Conservation (phyloP, 2,888 invertebrate genomes). For the Rotaria sp. region DNA sequence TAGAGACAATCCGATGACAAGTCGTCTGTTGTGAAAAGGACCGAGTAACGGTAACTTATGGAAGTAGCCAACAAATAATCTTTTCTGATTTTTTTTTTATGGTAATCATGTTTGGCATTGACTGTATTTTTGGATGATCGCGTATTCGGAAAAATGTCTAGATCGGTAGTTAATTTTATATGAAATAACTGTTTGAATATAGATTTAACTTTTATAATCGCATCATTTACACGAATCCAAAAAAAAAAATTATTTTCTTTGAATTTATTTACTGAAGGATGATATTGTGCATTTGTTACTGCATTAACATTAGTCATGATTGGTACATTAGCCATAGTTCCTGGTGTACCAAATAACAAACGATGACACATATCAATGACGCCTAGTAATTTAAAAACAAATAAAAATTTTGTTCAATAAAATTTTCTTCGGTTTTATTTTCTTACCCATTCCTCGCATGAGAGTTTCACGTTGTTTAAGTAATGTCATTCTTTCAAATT, state of each 20-base stretch:
- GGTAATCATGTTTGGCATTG: too few species aligned
- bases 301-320: not conserved
- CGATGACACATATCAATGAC: conserved; percentile 31
- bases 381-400: conserved; percentile 41
- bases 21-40: too few species aligned
- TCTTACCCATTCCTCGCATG: conserved; percentile 49
- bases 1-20: too few species aligned
- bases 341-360: conserved; percentile 35
- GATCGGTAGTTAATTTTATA: too few species aligned
- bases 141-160: too few species aligned
- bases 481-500: conserved; percentile 52
- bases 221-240: too few species aligned
- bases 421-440: not conserved
- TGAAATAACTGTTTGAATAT: too few species aligned
- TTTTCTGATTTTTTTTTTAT: too few species aligned
- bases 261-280: not conserved
- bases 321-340: conserved; percentile 34
- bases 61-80: too few species aligned
- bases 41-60: too few species aligned
- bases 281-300: not conserved
- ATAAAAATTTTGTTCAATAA: not conserved
- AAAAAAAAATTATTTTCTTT: not conserved
- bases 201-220: too few species aligned
- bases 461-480: conserved; percentile 54
- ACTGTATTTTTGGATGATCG: too few species aligned